Conservation (phyloP, 2,888 invertebrate species). For the Spilarctia lutea region DNA sequence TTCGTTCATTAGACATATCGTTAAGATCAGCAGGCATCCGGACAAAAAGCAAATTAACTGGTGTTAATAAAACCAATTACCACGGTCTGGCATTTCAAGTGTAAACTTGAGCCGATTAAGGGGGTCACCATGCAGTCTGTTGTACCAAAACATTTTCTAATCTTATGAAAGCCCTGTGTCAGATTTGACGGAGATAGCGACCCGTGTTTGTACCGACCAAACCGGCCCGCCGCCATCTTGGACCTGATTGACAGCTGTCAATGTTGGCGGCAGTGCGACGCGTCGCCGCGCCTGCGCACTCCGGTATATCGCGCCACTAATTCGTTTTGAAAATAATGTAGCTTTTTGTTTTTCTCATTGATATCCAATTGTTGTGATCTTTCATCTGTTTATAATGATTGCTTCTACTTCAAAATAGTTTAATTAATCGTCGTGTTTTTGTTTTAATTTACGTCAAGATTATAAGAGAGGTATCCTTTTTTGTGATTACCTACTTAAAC, state of each 20-base stretch:
- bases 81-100: slow-evolving; percentile 45
- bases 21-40: slow-evolving; percentile 30
- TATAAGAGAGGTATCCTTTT: background rate
- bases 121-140: slow-evolving; percentile 47
- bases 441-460: background rate
- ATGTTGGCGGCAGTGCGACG: slow-evolving; percentile 84
- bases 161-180: slow-evolving; percentile 58
- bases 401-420: slow-evolving; percentile 8
- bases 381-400: slow-evolving; percentile 13
- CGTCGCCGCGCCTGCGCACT: slow-evolving; percentile 78
- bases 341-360: slow-evolving; percentile 41
- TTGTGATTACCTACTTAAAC: background rate
- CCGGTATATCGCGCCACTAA: slow-evolving; percentile 72
- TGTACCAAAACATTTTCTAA: slow-evolving; percentile 54
- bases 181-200: slow-evolving; percentile 70
- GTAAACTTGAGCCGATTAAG: slow-evolving; percentile 41
- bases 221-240: slow-evolving; percentile 84
- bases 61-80: slow-evolving; percentile 46
- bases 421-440: background rate
- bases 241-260: slow-evolving; percentile 86
- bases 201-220: slow-evolving; percentile 62
- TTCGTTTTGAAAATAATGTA: slow-evolving; percentile 66
- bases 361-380: slow-evolving; percentile 30
- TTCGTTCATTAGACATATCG: slow-evolving; percentile 36
- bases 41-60: slow-evolving; percentile 32